phyloP scores from a whole-genome alignment of 2,888 invertebrate genomes.

The Orthosia incerta region DNA sequence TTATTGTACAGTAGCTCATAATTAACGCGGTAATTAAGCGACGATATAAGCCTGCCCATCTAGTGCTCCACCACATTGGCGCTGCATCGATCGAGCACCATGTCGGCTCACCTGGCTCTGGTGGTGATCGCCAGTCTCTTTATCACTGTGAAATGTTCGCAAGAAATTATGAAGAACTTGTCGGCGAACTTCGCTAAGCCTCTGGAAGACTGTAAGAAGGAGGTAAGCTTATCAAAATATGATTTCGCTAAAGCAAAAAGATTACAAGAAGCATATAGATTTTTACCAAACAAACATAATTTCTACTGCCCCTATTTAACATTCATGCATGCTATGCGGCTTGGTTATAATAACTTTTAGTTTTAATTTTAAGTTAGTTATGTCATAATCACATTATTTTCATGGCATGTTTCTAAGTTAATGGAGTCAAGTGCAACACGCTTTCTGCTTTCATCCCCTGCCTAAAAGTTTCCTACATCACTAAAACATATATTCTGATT shows the following conservation, averaged over 20 bases:
- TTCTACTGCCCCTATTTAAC: neutral
- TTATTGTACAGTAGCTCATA: conserved; percentile 38
- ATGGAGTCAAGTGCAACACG: neutral
- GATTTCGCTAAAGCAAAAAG: neutral
- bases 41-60: conserved; percentile 45
- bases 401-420: neutral
- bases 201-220: conserved; percentile 73
- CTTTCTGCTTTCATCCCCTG: neutral
- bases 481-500: neutral
- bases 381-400: neutral
- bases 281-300: neutral
- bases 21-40: conserved; percentile 50
- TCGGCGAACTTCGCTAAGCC: conserved; percentile 72
- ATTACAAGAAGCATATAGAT: neutral
- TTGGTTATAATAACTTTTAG: neutral
- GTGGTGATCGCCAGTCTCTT: conserved; percentile 55
- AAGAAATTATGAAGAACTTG: conserved; percentile 73
- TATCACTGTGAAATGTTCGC: conserved; percentile 67
- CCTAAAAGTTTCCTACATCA: neutral
- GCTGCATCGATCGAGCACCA: conserved; percentile 20
- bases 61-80: conserved; percentile 27
- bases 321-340: neutral
- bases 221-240: conserved; percentile 62
- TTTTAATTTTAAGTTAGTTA: no score
- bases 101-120: conserved; percentile 58